Base-by-base conservation (phyloP, 1,140 invertebrate species). In the Drosophila lowei region DNA sequence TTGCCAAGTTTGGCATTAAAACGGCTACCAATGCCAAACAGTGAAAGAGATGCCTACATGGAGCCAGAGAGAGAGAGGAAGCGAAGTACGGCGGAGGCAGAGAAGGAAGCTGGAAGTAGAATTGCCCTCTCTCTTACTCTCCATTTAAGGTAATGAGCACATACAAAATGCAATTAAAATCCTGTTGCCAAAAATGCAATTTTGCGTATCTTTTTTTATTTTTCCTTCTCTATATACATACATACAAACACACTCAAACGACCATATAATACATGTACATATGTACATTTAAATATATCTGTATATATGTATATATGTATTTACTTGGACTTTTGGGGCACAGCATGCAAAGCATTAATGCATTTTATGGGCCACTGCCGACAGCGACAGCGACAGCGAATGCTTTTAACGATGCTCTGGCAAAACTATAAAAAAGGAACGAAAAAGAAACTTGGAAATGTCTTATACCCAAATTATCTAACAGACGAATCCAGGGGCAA, bases 111-210 rank as follows among this genome's bases (percentile, higher is more conserved):
- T 23, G 11, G 25, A 38, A 28, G 25, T 7, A 52, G 38, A 11
- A 49, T 50, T 38, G 9, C 21, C 34, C 44, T 70, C 54, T 56
- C 25, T 42, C 52, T 54, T 48, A 42, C 47, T 70, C 48, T 50
- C 63, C 76, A 79, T 88, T 86, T 83, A 83, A 83, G 83, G 83
- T 86, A 86, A 86, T 86, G 83, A 86, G 83, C 83, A 76, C 83
- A 88, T 79, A 86, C 78, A 88, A 81, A 85, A 80, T 88, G 83
- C 78, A 86, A 86, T 86, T 86, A 86, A 86, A 86, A 83, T 75
- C 71, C 76, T 81, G 75, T 86, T 88, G 83, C 83, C 78, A 86
- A 88, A 80, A 86, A 86, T 88, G 83, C 83, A 78, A 68, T 88
- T 78, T 70, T 84, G 49, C 66, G 72, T 63, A 56, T 84, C 64